Evolutionary conservation across 2,797 vertebrate species (phyloP), one percentile per base, ranked within the genome.

Genomic region (Brachymystax lenok): DNA sequence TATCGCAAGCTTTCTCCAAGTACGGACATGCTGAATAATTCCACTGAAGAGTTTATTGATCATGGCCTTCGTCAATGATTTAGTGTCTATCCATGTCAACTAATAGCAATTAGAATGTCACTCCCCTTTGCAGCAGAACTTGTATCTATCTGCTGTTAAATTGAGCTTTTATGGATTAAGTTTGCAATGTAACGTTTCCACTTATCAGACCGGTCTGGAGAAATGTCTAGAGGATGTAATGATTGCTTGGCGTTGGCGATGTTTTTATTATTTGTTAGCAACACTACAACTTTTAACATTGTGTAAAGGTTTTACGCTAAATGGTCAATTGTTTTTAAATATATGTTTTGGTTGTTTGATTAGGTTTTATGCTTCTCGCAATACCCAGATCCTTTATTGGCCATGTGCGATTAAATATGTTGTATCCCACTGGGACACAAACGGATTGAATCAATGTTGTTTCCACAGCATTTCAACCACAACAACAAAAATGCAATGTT

Each of bases 131-230:
- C 40, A 71, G 78, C 4, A 90, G 89, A 85, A 88, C 85, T 90
- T 90, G 76, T 17, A 52, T 63, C 21, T 24, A 13, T 30, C 52
- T 59, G 68, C 68, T n/a, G 19, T 3, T 72, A 19, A 73, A n/a
- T 85, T 78, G 86, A 79, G 54, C 35, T 12, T 80, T 10, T 21
- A 69, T 93, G 93, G 93, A 91, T 95, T 95, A 95, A 91, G 94
- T 94, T 97, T 97, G 95, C 95, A 96, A 96, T 88, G 90, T 88
- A 82, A 56, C 72, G 73, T 82, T 79, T 84, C 85, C 87, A 85
- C 79, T 80, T 79, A n/a, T 88, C 83, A 83, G 85, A 87, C 78
- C 87, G 93, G 88, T 94, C 87, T 79, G 89, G 84, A 87, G 81
- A 93, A 92, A 90, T 89, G 90, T 86, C 87, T 91, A 79, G 73